phyloP scores from a whole-genome alignment of 2,797 vertebrate genomes.

The Melopsittacus undulatus region DNA sequence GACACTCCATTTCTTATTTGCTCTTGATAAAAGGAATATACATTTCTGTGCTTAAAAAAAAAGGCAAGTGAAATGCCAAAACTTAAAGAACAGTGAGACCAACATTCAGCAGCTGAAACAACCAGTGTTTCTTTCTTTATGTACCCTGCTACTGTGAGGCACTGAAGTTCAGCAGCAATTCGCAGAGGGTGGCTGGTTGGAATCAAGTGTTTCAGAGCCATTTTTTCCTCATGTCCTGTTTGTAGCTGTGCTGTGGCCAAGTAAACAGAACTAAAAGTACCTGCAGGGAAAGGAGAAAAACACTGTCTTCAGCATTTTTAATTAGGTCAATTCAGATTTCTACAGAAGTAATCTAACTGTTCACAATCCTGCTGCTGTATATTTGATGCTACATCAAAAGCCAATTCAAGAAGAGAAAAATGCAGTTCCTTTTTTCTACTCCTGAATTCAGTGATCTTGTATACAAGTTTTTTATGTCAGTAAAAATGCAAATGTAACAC shows the following conservation, averaged over 20 bases:
- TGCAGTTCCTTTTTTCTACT: conserved; percentile 25
- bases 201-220: conserved; percentile 96
- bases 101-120: background rate
- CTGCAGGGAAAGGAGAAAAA: conserved; percentile 71
- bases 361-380: background rate
- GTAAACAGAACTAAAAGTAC: conserved; percentile 98
- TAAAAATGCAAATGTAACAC: conserved; percentile 65
- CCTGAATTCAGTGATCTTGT: conserved; percentile 53
- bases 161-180: conserved; percentile 97
- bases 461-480: conserved; percentile 62
- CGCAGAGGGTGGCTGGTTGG: conserved; percentile 95
- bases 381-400: conserved; percentile 37
- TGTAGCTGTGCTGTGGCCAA: conserved; percentile 88
- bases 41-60: background rate
- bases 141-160: conserved; percentile 93
- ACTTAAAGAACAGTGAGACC: background rate
- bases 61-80: background rate
- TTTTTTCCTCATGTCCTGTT: conserved; percentile 85
- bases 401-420: background rate
- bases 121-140: background rate
- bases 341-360: conserved; percentile 5
- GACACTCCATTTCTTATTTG: background rate
- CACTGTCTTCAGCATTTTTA: conserved; percentile 17
- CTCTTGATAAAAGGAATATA: background rate
- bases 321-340: conserved; percentile 49